Conservation (phyloP, 2,113 vertebrate species). For the Myxocyprinus asiaticus region DNA sequence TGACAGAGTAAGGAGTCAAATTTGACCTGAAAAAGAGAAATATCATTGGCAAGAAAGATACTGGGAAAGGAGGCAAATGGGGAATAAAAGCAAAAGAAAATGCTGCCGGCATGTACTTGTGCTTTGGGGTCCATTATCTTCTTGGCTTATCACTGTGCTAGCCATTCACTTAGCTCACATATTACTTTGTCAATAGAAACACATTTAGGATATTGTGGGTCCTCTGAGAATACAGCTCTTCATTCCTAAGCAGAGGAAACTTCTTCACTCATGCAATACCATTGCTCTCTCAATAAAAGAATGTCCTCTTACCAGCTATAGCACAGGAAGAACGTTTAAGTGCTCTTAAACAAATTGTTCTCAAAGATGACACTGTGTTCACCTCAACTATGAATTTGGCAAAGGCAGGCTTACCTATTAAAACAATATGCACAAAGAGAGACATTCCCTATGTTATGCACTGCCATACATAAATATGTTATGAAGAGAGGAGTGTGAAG, state of each 20-base stretch:
- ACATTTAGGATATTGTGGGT: conserved; percentile 22
- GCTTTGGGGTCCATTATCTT: conserved; percentile 26
- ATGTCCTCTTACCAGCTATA: neutral
- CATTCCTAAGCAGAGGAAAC: neutral
- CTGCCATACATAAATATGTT: neutral
- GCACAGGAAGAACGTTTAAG: conserved; percentile 36
- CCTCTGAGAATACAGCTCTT: conserved; percentile 10
- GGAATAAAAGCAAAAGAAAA: neutral
- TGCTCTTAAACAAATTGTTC: conserved; percentile 22
- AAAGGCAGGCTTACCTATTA: neutral
- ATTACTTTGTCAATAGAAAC: conserved; percentile 29
- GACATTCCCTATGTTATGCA: neutral
- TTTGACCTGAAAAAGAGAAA: conserved; percentile 42
- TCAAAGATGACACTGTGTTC: conserved; percentile 24
- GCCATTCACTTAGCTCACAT: conserved; percentile 39
- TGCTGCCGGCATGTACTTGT: neutral
- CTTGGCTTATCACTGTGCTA: conserved; percentile 9
- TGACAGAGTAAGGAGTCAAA: neutral
- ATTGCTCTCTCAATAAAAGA: conserved; percentile 9
- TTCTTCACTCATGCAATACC: conserved; percentile 5
- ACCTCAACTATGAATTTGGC: conserved; percentile 11
- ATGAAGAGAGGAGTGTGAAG: neutral
- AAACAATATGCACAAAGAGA: neutral
- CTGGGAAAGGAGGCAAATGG: neutral
- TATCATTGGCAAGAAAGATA: too few species aligned